These are phyloP conservation scores for Cyclargus thomasi DNA, from an alignment of 1,140 invertebrate genomes.

Conservation along the genomic window DNA sequence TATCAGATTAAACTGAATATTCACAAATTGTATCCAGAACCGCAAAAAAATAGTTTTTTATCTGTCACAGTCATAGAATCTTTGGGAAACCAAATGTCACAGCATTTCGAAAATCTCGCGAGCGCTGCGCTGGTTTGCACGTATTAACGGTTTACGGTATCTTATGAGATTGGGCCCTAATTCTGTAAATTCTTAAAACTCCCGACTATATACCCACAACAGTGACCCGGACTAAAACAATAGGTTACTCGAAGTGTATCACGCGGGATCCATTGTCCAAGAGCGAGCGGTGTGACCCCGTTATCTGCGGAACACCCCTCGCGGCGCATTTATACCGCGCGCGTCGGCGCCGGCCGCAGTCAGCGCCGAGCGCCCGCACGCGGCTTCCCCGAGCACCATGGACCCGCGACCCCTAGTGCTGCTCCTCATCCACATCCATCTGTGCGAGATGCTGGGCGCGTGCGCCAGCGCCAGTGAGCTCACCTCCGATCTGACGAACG, in stretches of 20 bases:
- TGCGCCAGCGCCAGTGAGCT: slow-evolving; percentile 56
- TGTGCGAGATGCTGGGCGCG: slow-evolving; percentile 40
- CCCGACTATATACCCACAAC: too few relatives aligned
- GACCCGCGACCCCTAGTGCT: slow-evolving; percentile 41
- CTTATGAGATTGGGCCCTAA: too few relatives aligned
- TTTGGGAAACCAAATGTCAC: too few relatives aligned
- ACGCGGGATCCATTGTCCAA: slow-evolving; percentile 21
- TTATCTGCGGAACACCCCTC: slow-evolving; percentile 31
- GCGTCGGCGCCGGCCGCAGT: slow-evolving; percentile 32
- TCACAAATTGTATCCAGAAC: too few relatives aligned
- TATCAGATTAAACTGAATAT: too few relatives aligned
- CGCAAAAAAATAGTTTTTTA: too few relatives aligned
- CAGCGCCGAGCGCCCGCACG: slow-evolving; percentile 44
- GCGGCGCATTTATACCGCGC: slow-evolving; percentile 25
- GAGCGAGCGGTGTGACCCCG: slow-evolving; percentile 8
- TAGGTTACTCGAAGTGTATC: neutral
- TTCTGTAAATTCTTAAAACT: too few relatives aligned
- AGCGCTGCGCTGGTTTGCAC: too few relatives aligned
- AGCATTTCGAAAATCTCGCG: too few relatives aligned
- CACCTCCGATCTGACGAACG: slow-evolving; percentile 60
- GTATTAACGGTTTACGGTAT: too few relatives aligned
- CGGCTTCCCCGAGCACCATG: slow-evolving; percentile 38
- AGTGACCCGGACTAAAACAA: neutral
- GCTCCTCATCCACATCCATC: slow-evolving; percentile 44
- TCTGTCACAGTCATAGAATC: too few relatives aligned